These are phyloP conservation scores for Drosophila mojavensis DNA, from an alignment of 1,140 invertebrate species.

Conservation along the genomic window DNA sequence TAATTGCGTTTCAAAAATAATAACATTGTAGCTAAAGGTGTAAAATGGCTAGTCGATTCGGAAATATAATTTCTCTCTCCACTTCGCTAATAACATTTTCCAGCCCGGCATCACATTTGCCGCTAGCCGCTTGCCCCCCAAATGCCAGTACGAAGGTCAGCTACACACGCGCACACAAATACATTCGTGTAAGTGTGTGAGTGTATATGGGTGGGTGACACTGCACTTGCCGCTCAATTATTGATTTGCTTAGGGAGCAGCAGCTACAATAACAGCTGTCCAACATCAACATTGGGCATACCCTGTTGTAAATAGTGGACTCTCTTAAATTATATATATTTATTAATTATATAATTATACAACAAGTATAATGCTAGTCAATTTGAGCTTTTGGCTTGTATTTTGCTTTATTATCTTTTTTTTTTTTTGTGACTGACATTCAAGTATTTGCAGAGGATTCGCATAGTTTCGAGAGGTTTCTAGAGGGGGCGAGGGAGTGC, in stretches of 20 bases:
- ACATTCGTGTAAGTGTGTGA: too few species aligned
- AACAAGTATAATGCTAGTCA: not conserved
- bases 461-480: not conserved
- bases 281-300: constrained; percentile 26
- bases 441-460: constrained; percentile 1
- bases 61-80: constrained; percentile 19
- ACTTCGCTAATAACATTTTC: constrained; percentile 44
- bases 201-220: constrained; percentile 48
- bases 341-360: not conserved
- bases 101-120: constrained; percentile 28
- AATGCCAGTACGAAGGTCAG: constrained; percentile 55
- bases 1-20: constrained; percentile 46
- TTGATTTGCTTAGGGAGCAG: constrained; percentile 61
- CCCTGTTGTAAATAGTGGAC: not conserved
- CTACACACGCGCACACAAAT: not conserved
- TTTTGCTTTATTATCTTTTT: not conserved
- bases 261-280: constrained; percentile 41
- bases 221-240: constrained; percentile 74
- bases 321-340: not conserved
- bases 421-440: not conserved
- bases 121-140: not conserved
- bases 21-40: constrained; percentile 10
- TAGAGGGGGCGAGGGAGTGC: constrained; percentile 5
- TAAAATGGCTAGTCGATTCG: constrained; percentile 17
- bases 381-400: not conserved